phyloP scores from a whole-genome alignment of 2,113 vertebrate genomes.

The Dipodomys merriami region DNA sequence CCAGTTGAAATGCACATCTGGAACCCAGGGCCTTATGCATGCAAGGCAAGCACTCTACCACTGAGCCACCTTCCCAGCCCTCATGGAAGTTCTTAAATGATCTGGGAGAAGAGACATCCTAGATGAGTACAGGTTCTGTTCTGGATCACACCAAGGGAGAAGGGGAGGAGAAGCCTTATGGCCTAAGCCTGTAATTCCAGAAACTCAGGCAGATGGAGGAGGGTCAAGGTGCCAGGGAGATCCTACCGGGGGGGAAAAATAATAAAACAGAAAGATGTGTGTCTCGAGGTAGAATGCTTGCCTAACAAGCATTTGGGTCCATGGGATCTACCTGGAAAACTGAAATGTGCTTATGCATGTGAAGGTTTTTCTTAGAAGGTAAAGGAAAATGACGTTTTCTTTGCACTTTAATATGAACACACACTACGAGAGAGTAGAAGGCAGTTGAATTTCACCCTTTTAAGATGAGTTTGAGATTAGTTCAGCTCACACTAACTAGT shows the following conservation, averaged over 20 bases:
- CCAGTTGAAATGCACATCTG: background rate
- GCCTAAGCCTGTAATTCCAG: too few species aligned
- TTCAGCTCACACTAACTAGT: background rate
- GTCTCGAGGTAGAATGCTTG: too few species aligned
- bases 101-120: background rate
- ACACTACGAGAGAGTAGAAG: background rate
- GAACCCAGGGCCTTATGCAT: too few species aligned
- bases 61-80: too few species aligned
- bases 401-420: background rate
- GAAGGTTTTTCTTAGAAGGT: slow-evolving; percentile 16
- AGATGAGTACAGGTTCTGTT: slow-evolving; percentile 40
- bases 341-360: background rate
- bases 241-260: too few species aligned
- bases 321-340: slow-evolving; percentile 27
- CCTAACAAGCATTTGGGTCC: background rate
- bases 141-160: background rate
- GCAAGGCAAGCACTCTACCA: too few species aligned
- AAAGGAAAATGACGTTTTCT: background rate
- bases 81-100: background rate
- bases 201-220: too few species aligned
- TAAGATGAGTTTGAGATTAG: background rate
- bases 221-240: too few species aligned
- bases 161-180: background rate
- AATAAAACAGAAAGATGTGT: too few species aligned
- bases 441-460: slow-evolving; percentile 34